Percentiles rank a stretch among this genome's conserved stretches.
Conservation (phyloP, 2,888 invertebrate species). For the Luperina testacea region DNA sequence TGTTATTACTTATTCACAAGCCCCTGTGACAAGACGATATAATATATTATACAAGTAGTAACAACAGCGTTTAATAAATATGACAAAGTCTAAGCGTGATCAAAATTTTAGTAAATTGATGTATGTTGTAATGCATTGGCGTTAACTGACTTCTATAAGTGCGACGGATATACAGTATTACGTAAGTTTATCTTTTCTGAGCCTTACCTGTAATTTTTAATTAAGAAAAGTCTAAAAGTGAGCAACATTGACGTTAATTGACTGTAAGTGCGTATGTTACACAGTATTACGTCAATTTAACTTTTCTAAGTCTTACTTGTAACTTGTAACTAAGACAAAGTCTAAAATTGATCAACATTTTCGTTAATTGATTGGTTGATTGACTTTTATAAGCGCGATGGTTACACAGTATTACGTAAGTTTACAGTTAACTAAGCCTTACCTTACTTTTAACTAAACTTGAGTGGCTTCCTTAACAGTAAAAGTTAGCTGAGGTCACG, state of each 20-base stretch:
- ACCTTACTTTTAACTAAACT: not conserved
- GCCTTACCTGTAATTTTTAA: not conserved
- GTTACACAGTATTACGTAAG: not conserved
- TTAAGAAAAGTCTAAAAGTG: not conserved
- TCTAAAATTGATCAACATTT: not conserved
- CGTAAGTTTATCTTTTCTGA: not conserved
- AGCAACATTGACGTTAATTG: too few relatives aligned
- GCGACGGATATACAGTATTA: not conserved
- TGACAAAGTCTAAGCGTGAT: not conserved
- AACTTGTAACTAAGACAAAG: not conserved
- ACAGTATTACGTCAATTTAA: not conserved
- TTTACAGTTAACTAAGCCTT: not conserved
- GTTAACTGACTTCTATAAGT: not conserved
- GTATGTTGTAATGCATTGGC: not conserved
- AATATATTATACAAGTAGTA: not conserved
- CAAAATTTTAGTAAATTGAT: not conserved
- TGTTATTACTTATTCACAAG: not conserved
- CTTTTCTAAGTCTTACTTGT: not conserved
- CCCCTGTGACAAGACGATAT: not conserved
- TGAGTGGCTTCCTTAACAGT: not conserved
- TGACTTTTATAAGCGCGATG: not conserved
- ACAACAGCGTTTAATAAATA: not conserved
- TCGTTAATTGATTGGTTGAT: not conserved
- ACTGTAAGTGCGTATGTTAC: not conserved
- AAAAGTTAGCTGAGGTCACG: constrained; percentile 1